These are phyloP conservation scores for Boloria euphrosyne DNA, from an alignment of 2,888 invertebrate genomes.

Conservation along the genomic window DNA sequence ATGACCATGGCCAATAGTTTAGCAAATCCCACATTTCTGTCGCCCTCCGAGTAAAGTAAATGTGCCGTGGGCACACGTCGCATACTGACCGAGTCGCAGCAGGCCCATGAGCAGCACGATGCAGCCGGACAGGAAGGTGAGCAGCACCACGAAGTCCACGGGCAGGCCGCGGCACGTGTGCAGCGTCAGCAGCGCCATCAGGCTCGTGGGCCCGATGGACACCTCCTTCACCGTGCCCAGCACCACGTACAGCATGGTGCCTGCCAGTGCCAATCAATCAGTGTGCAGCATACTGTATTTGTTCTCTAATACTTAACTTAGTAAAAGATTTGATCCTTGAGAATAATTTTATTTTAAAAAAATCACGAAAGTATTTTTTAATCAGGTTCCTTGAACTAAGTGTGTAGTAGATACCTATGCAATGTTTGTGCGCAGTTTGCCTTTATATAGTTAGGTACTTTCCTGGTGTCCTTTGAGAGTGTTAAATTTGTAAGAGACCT, in stretches of 20 bases:
- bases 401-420: too few species aligned
- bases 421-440: too few species aligned
- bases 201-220: constrained; percentile 95
- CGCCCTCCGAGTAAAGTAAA: too few species aligned
- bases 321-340: background rate
- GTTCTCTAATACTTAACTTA: background rate
- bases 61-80: background rate
- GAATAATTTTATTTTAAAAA: too few species aligned
- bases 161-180: constrained; percentile 87
- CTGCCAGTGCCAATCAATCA: constrained; percentile 51
- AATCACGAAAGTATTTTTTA: too few species aligned
- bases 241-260: constrained; percentile 92
- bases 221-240: constrained; percentile 94
- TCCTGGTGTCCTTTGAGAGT: too few species aligned
- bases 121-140: constrained; percentile 89
- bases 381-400: too few species aligned
- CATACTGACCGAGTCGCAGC: constrained; percentile 86
- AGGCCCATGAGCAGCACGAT: constrained; percentile 91
- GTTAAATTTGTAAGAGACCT: too few species aligned
- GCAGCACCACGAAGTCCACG: constrained; percentile 87
- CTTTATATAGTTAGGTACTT: too few species aligned
- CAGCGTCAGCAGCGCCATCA: constrained; percentile 93
- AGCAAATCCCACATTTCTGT: too few species aligned
- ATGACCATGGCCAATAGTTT: too few species aligned
- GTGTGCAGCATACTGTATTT: too few species aligned